Percentiles rank a stretch among this genome's conserved stretches.
These are phyloP conservation scores for Premnoplex brunnescens DNA, from an alignment of 2,797 vertebrate genomes.

Conservation along the genomic window DNA sequence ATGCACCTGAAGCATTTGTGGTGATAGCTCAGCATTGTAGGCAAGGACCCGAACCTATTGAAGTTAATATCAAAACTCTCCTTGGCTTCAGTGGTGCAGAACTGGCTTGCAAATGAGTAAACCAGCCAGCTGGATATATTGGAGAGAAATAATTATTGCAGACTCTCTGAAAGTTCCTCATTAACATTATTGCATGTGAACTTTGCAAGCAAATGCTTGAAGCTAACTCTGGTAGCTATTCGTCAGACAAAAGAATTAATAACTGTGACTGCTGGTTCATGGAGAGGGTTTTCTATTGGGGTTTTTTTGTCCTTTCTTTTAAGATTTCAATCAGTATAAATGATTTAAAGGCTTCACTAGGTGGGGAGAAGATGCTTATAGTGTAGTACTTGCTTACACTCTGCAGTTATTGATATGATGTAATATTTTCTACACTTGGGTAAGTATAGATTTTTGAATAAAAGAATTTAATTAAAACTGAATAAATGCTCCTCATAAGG, in stretches of 20 bases:
- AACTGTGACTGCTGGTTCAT: constrained; percentile 3
- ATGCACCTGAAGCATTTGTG: not conserved
- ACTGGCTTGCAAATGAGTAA: constrained; percentile 15
- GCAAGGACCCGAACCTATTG: not conserved
- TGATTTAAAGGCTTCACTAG: constrained; percentile 47
- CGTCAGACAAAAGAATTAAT: not conserved
- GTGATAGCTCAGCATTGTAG: not conserved
- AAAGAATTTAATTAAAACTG: constrained; percentile 65
- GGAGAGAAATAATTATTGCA: constrained; percentile 26
- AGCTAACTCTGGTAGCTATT: not conserved
- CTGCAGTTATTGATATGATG: constrained; percentile 30
- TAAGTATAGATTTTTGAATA: constrained; percentile 65
- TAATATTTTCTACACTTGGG: constrained; percentile 46
- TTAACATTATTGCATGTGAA: constrained; percentile 22
- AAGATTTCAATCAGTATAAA: constrained; percentile 8
- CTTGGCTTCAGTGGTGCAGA: constrained; percentile 28
- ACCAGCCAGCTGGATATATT: not conserved
- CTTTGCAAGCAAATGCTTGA: constrained; percentile 13
- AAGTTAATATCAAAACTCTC: constrained; percentile 20
- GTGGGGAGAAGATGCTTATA: constrained; percentile 24
- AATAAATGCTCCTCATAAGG: constrained; percentile 46
- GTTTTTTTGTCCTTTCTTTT: constrained; percentile 14
- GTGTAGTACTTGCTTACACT: constrained; percentile 25
- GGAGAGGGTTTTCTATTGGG: not conserved
- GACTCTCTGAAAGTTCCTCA: constrained; percentile 11